Evolutionary conservation across 92 coral and sea anemone species (phyloP).

Genomic region (Bergia sp.): DNA sequence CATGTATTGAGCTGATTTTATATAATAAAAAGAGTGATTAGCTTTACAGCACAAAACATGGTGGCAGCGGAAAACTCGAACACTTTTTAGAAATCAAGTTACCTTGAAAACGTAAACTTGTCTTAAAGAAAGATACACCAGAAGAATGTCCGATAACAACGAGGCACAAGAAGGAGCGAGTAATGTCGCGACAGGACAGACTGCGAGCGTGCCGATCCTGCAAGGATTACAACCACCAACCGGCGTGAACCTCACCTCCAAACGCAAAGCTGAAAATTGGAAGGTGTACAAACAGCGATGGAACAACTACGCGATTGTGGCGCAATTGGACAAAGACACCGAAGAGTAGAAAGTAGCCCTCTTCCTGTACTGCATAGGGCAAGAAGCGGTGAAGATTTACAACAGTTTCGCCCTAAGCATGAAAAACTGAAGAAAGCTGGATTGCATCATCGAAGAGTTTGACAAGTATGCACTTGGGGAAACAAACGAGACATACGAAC

Average conservation of each 20-base stretch:
- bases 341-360: constrained; percentile 35
- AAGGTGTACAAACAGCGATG: constrained; percentile 36
- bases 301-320: constrained; percentile 38
- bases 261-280: constrained; percentile 13
- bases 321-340: constrained; percentile 1
- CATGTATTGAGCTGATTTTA: too few species aligned
- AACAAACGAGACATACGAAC: constrained; percentile 21
- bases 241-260: neutral
- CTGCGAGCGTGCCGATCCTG: neutral
- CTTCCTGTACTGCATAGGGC: constrained; percentile 37
- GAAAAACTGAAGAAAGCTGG: constrained; percentile 3
- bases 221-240: neutral
- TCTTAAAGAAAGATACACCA: too few species aligned
- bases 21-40: neutral
- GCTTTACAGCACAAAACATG: neutral
- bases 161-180: neutral
- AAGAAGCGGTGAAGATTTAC: constrained; percentile 26
- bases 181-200: too few species aligned
- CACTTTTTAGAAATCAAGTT: too few species aligned
- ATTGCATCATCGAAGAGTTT: constrained; percentile 1
- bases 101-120: too few species aligned
- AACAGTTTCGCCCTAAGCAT: neutral
- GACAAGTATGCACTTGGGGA: constrained; percentile 33
- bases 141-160: neutral
- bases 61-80: neutral